Base-by-base conservation (phyloP, 2,888 invertebrate genomes). In the Magallana nippona region DNA sequence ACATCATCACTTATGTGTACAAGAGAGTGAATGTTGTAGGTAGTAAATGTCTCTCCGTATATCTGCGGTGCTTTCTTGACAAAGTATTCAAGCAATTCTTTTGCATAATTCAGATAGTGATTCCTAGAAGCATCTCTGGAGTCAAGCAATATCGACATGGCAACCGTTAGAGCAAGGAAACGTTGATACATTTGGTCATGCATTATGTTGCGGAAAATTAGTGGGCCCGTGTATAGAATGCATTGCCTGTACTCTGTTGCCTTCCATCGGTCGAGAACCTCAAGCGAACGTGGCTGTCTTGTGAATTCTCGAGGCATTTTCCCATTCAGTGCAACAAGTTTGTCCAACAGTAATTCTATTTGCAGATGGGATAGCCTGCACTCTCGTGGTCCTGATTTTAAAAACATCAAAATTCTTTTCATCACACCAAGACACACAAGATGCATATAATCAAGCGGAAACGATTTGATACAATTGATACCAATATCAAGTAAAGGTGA, bases 401-500 rank as follows among this genome's bases (percentile, higher is more conserved):
- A 90, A 89, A 44, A 89, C 10, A 81, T 78, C 0, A 93, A 62
- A 3, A 93, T 78, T 82, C 91, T 91, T 78, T 88, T 89, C 32
- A 90, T 86, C n/a, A 91, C 89, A 10, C 92, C 93, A 32, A 93
- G 86, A 78, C 89, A 92, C 13, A 91, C 84, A 15, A 92, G 80
- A 78, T 93, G 93, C 92, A 88, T 88, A 79, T 86, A 88, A 71
- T 88, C 88, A 15, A 87, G 77, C n/a, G 86, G 82, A 80, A 88
- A 89, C 27, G 19, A 17, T 19, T 22, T 82, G 11, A 85, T 58
- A 57, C 77, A 78, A 32, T 13, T 10, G 13, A 88, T 71, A 15
- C 82, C 83, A 56, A 82, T 56, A 81, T 80, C 82, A 56, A 56
- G 15, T 10, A 88, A 78, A 55, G 88, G 87, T 22, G 87, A 83